Base-by-base conservation (phyloP, 2,113 vertebrate genomes). In the Nannospalax galili region DNA sequence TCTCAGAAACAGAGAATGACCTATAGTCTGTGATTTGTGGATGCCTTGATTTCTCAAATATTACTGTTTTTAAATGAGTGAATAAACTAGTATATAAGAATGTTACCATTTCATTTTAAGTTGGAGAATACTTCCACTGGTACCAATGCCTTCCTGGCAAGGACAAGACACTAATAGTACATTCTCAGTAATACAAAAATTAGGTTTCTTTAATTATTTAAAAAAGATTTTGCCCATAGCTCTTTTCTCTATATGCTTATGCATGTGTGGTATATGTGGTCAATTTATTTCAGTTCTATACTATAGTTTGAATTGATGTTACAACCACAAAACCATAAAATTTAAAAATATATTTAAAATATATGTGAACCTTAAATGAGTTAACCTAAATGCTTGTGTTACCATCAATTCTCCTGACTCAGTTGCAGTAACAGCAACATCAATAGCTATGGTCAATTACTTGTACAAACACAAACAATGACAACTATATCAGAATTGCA, bases 121-220 rank as follows among this genome's bases (percentile, higher is more conserved):
- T 3, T 78, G 22, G 22, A 64, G 30, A n/a, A 12, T 86, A 11
- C 42, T 67, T 14, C 35, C 26, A 56, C 15, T 11, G 6, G 8
- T 56, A 35, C n/a, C 32, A 26, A 8, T 37, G 12, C 14, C 65
- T 85, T 5, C 8, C 28, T n/a, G 22, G 14, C 20, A 42, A 26
- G 22, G 7, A 2, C 20, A 16, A 92, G 26, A 1, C 6, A 16
- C 19, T n/a, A 11, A n/a, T n/a, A 1, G 7, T 30, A 6, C 24
- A 28, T 35, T 20, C 0, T 16, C 16, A 60, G 22, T 58, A 30
- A 11, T n/a, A 15, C 2, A 79, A 69, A 82, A 78, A 87, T 3
- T 28, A 35, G 28, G 5, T 48, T 80, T 69, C 37, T 6, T 85
- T 20, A 86, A 60, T 70, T 79, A 70, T 65, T n/a, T 45, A 8